Evolutionary conservation across 2,797 vertebrate genomes (phyloP), one percentile per base, ranked within the genome.

Genomic region (Aselliscus stoliczkanus): DNA sequence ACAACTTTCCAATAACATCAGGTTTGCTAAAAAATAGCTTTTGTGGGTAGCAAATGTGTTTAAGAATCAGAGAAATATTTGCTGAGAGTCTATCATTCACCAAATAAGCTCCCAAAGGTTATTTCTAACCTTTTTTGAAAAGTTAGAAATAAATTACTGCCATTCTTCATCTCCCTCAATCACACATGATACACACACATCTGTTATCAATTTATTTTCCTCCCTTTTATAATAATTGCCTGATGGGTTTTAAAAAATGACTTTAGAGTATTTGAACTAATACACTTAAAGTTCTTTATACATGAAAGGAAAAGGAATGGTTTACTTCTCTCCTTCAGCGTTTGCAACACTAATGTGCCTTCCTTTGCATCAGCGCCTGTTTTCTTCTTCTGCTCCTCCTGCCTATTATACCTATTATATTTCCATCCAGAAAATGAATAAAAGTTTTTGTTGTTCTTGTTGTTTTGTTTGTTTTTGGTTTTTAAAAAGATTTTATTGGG

Each of bases 131-230:
- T 90, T 94, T 95, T 95, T 81, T 93, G 25, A 85, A 94, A 96
- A 81, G 81, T 90, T 89, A 88, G 50, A 89, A 96, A 86, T 95
- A 85, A 95, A 96, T 94, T 42, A 80, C n/a, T 88, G 64, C 77
- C 77, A 58, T 50, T 44, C 44, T 77, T 89, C 69, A 88, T 96
- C 73, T 70, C 52, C 73, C 56, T 92, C 56, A 85, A 79, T 90
- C 73, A 88, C 42, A 62, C 37, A 18, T 1, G 58, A 37, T n/a
- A 77, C 42, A 44, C 6, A 42, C n/a, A 58, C 83, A 97, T 86
- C 92, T 96, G 88, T 67, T 85, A 65, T 72, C 90, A 83, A 88
- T 96, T 90, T 86, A 80, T 80, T 79, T 93, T 69, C 54, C 83
- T 92, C 42, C 50, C 50, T 88, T 88, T 93, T 67, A 85, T 8